Conservation (phyloP, 2,797 vertebrate species). For the Anolis apletophallus region DNA sequence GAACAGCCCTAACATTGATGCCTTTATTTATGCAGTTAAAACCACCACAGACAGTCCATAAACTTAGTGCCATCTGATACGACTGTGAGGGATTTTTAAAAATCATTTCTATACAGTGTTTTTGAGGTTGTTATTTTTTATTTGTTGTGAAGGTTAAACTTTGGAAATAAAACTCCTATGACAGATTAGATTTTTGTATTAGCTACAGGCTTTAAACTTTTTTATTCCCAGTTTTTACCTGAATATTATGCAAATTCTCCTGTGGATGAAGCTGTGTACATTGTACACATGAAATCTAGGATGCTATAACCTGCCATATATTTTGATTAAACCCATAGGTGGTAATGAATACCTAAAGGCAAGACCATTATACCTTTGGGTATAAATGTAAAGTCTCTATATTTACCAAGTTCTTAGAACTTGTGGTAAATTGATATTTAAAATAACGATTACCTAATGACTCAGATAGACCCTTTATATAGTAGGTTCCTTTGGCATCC, state of each 20-base stretch:
- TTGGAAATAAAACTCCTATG: neutral
- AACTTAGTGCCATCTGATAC: neutral
- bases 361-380: constrained; percentile 12
- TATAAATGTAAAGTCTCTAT: constrained; percentile 10
- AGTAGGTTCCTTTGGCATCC: neutral
- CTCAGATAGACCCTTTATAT: neutral
- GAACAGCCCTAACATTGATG: neutral
- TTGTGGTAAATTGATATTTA: neutral
- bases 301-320: constrained; percentile 1
- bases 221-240: constrained; percentile 9
- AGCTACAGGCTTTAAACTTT: neutral
- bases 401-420: neutral
- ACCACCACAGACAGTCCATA: neutral
- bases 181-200: neutral
- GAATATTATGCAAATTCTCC: constrained; percentile 18
- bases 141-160: constrained; percentile 8
- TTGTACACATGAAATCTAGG: constrained; percentile 5
- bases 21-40: neutral
- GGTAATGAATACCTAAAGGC: constrained; percentile 2
- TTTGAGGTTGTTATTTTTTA: constrained; percentile 13
- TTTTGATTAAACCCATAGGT: constrained; percentile 26
- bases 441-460: neutral
- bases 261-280: constrained; percentile 11
- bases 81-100: neutral
- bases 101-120: neutral